Conservation (phyloP, 2,113 vertebrate genomes). For the Struthidea cinerea region DNA sequence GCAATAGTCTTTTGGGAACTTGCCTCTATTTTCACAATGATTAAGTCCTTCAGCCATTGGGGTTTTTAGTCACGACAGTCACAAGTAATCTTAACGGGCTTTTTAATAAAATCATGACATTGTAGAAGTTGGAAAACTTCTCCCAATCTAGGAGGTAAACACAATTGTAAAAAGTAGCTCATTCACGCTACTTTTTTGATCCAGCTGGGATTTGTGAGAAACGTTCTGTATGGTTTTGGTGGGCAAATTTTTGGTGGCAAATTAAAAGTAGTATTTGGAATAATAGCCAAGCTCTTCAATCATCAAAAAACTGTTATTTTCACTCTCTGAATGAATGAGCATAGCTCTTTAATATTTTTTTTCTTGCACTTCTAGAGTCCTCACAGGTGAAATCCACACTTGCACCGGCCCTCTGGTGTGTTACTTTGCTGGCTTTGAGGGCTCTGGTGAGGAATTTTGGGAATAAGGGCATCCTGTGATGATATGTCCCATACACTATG, state of each 20-base stretch:
- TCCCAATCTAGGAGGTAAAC: background rate
- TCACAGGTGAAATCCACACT: background rate
- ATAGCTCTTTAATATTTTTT: background rate
- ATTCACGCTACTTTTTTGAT: background rate
- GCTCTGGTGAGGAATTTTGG: background rate
- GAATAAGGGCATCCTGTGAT: background rate
- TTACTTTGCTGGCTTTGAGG: background rate
- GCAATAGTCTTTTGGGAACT: background rate
- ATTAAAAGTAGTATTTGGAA: background rate
- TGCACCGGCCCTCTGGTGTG: background rate
- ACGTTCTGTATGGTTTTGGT: background rate
- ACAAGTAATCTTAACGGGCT: background rate
- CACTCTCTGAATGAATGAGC: background rate
- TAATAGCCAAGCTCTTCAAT: background rate
- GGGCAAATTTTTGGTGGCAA: background rate
- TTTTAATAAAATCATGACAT: background rate
- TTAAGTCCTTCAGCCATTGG: background rate
- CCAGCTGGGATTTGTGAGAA: background rate
- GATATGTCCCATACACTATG: background rate
- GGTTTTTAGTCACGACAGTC: rapidly evolving
- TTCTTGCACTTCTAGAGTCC: background rate
- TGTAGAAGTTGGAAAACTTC: background rate
- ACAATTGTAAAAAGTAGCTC: background rate
- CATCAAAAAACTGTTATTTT: background rate
- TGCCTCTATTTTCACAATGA: background rate